phyloP scores from a whole-genome alignment of 2,113 vertebrate species.

The Phalacrocorax pelagicus region DNA sequence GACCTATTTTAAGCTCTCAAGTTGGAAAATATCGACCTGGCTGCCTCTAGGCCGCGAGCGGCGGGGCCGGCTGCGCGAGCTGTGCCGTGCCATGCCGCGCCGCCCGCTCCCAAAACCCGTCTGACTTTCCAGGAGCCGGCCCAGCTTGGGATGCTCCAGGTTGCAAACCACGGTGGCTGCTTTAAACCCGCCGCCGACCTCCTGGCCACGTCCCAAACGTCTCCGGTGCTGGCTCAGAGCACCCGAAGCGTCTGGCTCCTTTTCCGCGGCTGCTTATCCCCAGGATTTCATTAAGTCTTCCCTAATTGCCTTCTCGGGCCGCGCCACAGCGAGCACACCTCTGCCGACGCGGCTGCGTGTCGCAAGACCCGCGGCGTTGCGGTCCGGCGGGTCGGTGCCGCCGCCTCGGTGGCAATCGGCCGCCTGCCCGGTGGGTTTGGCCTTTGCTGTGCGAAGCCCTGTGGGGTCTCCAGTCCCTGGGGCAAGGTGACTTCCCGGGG shows the following conservation, averaged over 20 bases:
- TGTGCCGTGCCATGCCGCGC: not conserved
- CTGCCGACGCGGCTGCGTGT: not conserved
- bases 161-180: not conserved
- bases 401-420: not conserved
- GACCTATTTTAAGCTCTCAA: conserved; percentile 63
- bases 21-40: conserved; percentile 64
- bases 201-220: not conserved
- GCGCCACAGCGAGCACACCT: not conserved
- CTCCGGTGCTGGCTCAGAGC: not conserved
- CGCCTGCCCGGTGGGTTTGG: fast-evolving
- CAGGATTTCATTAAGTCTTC: not conserved
- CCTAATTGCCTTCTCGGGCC: not conserved
- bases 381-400: not conserved
- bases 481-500: not conserved
- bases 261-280: not conserved
- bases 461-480: fast-evolving
- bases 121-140: not conserved
- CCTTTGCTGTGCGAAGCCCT: fast-evolving
- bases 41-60: not conserved
- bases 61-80: not conserved
- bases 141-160: not conserved
- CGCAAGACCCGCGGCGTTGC: not conserved
- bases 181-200: not conserved
- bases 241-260: not conserved
- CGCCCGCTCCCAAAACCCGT: not conserved